Conservation (phyloP, 1,140 invertebrate genomes). For the Drosophila yakuba region DNA sequence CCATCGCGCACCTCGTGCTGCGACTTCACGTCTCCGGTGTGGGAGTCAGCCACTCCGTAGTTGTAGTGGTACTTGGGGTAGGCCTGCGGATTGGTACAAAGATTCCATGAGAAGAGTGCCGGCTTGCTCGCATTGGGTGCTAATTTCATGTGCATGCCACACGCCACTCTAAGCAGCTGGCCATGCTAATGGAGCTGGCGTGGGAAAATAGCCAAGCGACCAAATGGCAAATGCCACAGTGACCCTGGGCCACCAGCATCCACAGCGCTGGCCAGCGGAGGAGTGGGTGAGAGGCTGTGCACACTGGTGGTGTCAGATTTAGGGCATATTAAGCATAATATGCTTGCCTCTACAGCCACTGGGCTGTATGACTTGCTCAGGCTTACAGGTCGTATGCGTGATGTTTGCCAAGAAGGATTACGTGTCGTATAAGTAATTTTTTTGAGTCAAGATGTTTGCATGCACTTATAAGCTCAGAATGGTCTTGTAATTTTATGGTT, state of each 20-base stretch:
- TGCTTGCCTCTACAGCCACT: neutral
- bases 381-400: neutral
- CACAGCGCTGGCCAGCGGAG: constrained; percentile 2
- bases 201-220: constrained; percentile 58
- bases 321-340: neutral
- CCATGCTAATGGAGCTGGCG: constrained; percentile 53
- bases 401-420: neutral
- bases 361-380: neutral
- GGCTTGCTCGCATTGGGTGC: constrained; percentile 24
- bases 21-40: constrained; percentile 88
- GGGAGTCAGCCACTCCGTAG: constrained; percentile 86
- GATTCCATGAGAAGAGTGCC: constrained; percentile 19
- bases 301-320: neutral
- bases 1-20: constrained; percentile 88
- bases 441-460: neutral
- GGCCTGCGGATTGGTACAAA: constrained; percentile 63
- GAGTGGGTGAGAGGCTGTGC: constrained; percentile 10
- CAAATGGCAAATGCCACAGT: constrained; percentile 59
- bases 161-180: constrained; percentile 41
- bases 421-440: constrained; percentile 22
- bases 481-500: neutral
- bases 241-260: constrained; percentile 42
- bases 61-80: constrained; percentile 86
- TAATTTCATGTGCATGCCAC: constrained; percentile 66
- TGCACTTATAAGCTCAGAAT: neutral